Percentiles rank a stretch among this genome's conserved stretches.
These are phyloP conservation scores for Neodon shergylaensis DNA, from an alignment of 2,113 vertebrate genomes.

Conservation along the genomic window DNA sequence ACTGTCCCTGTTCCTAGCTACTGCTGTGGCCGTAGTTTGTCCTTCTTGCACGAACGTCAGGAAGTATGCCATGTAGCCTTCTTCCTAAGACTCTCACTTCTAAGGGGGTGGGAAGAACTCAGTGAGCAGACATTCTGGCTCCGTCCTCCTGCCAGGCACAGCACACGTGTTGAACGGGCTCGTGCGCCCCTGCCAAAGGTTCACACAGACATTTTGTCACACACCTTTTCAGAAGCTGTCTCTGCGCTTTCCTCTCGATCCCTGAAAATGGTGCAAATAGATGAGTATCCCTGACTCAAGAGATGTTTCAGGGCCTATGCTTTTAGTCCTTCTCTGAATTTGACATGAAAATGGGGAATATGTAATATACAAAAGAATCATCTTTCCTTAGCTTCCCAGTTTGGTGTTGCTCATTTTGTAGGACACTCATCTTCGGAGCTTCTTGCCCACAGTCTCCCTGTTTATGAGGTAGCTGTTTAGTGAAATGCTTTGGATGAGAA, in stretches of 20 bases:
- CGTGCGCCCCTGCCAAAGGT: slow-evolving; percentile 57
- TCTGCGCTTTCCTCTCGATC: slow-evolving; percentile 22
- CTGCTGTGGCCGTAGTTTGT: background rate
- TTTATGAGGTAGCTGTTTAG: background rate
- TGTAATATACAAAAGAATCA: background rate
- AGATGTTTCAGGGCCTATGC: background rate
- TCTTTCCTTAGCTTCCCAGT: background rate
- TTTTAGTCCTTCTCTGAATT: slow-evolving; percentile 39
- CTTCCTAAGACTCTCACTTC: slow-evolving; percentile 39
- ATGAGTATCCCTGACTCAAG: slow-evolving; percentile 2
- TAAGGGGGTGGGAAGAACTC: slow-evolving; percentile 62
- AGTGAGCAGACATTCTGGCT: slow-evolving; percentile 66
- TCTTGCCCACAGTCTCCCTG: background rate
- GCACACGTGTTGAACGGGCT: slow-evolving; percentile 27
- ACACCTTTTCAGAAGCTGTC: slow-evolving; percentile 45
- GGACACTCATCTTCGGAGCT: background rate
- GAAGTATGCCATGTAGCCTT: slow-evolving; percentile 2
- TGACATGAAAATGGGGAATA: slow-evolving; percentile 1
- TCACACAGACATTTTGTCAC: slow-evolving; percentile 51
- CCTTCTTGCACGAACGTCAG: background rate
- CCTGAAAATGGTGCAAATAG: slow-evolving; percentile 33
- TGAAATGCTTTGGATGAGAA: slow-evolving; percentile 24
- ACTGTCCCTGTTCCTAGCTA: background rate
- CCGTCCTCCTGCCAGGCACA: slow-evolving; percentile 61
- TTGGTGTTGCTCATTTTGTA: slow-evolving; percentile 12